A percentile compares a stretch with the other conserved stretches of the same genome.
Evolutionary conservation across 2,113 vertebrate genomes (phyloP).

Genomic region (Centropus bengalensis): DNA sequence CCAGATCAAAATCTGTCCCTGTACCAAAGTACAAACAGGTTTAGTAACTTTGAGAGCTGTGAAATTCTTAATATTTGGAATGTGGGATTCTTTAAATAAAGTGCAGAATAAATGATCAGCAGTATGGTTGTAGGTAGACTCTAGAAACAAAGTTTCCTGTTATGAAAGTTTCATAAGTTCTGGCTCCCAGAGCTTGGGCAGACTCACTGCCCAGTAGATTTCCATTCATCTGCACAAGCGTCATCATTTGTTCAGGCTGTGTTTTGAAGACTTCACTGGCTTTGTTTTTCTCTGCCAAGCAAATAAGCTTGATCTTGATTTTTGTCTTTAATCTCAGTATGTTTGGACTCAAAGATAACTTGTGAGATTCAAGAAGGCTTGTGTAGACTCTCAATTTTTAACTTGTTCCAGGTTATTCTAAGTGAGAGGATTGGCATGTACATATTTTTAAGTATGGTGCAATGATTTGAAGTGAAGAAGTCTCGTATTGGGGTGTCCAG

Average conservation of each 20-base stretch:
- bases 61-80: neutral
- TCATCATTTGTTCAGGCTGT: neutral
- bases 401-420: neutral
- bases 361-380: neutral
- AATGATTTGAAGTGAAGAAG: neutral
- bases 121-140: neutral
- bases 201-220: neutral
- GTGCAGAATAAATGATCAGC: neutral
- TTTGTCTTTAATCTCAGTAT: neutral
- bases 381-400: neutral
- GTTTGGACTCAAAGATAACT: neutral
- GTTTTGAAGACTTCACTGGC: neutral
- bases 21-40: neutral
- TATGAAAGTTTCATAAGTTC: neutral
- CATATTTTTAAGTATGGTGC: neutral
- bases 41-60: neutral
- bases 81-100: neutral
- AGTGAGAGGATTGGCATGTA: neutral
- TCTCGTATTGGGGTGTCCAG: neutral
- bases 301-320: neutral
- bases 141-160: neutral
- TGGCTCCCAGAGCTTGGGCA: neutral
- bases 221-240: neutral
- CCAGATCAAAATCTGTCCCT: neutral
- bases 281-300: neutral